These are phyloP conservation scores for Trissoscelio sp. DNA, from an alignment of 2,888 invertebrate species.

Conservation along the genomic window DNA sequence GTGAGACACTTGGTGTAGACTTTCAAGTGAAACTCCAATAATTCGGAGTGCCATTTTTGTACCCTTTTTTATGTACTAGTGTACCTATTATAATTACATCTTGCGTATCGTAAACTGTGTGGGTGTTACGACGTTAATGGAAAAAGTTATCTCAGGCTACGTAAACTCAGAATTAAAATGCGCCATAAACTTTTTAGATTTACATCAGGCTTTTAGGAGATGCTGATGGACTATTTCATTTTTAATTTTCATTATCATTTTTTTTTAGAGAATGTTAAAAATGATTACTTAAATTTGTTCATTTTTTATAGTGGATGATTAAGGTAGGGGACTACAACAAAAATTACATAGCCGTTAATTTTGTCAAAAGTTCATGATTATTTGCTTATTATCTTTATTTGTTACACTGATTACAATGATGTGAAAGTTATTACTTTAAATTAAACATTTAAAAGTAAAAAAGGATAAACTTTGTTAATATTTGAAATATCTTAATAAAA, in stretches of 20 bases:
- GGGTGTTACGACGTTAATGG: conserved; percentile 21
- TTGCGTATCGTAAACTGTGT: conserved; percentile 8
- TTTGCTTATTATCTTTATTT: too few species aligned
- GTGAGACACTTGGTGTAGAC: neutral
- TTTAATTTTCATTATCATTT: conserved; percentile 8
- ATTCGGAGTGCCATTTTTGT: neutral
- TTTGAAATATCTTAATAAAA: too few species aligned
- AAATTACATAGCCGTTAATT: too few species aligned
- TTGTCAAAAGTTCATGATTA: too few species aligned
- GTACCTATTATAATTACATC: conserved; percentile 9
- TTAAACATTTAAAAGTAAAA: too few species aligned
- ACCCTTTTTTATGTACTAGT: neutral
- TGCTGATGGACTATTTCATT: conserved; percentile 12
- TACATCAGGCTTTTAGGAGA: neutral
- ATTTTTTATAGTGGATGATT: too few species aligned
- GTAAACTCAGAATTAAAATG: conserved; percentile 29
- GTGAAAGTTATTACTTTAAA: too few species aligned
- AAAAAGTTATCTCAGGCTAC: conserved; percentile 27
- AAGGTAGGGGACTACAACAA: too few species aligned
- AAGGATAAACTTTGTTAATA: too few species aligned
- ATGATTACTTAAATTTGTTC: too few species aligned
- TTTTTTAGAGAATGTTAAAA: neutral
- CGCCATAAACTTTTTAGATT: conserved; percentile 10
- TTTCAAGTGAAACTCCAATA: neutral
- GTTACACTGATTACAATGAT: too few species aligned